Evolutionary conservation across 64 coral and sea anemone species (phyloP), one percentile per base, ranked within the genome.

Genomic region (Acropora yongei): DNA sequence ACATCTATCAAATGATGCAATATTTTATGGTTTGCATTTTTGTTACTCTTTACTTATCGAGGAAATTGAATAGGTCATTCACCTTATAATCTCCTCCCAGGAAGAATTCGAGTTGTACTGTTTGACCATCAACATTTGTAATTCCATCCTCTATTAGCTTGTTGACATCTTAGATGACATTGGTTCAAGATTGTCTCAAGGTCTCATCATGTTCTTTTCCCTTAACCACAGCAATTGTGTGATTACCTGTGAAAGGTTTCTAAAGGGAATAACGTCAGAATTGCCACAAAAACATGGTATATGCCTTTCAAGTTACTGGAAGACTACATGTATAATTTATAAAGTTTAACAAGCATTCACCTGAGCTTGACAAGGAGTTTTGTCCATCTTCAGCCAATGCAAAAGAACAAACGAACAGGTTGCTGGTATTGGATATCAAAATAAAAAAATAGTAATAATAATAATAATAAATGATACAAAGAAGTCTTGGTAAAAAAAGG

Each of bases 71-170:
- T 20, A 71, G 68, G 68, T 20, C 68, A 20, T n/a, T 82, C 77
- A 90, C 93, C 80, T 95, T 95, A 72, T 90, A 95, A 55, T 95
- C 93, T 8, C 93, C 88, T 84, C 80, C 93, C 6, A 95, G 88
- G 45, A 86, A 95, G 42, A 95, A 86, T 19, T 89, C 93, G 47
- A 95, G 72, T 44, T 58, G 4, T 44, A 90, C 79, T 77, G 84
- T 47, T 60, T 20, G 53, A 1, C 79, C 87, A 50, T 90, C 74
- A 39, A 90, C 63, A 66, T 77, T 44, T 16, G 90, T 86, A 57
- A 57, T 53, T 41, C 87, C 87, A 76, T 71, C 80, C 44, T 60
- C 40, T 14, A 46, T 13, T 13, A 95, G 77, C 13, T 10, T 47
- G 20, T 94, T 94, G 49, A 86, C 79, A 86, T 89, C 86, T 42